Percentiles rank a stretch among this genome's conserved stretches.
phyloP scores from a whole-genome alignment of 2,888 invertebrate species.

The Drosophila kanekoi region DNA sequence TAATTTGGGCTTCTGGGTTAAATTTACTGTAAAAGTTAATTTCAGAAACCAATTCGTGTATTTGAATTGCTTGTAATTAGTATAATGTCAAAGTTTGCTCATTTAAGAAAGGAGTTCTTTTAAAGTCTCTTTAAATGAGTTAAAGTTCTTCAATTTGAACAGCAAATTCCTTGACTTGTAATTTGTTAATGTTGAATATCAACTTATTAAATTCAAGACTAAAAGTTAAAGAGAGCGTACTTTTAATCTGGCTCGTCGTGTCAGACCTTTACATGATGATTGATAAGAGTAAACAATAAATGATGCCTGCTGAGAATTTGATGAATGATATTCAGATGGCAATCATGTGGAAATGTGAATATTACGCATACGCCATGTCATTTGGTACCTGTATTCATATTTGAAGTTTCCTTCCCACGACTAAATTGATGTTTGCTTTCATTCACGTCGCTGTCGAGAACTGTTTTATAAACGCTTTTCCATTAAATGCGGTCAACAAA shows the following conservation, averaged over 20 bases:
- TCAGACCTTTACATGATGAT: background rate
- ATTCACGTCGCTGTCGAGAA: constrained; percentile 40
- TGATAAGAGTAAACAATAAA: background rate
- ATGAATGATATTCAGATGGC: constrained; percentile 12
- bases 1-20: too few species aligned
- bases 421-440: constrained; percentile 52
- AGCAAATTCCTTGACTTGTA: too few species aligned
- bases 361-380: constrained; percentile 12
- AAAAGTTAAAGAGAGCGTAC: too few species aligned
- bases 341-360: constrained; percentile 17
- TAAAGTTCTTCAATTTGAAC: too few species aligned
- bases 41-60: too few species aligned
- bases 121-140: too few species aligned
- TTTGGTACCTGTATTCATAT: constrained; percentile 75
- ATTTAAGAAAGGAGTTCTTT: too few species aligned
- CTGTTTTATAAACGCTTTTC: constrained; percentile 26
- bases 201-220: too few species aligned
- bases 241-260: background rate
- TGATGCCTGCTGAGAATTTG: constrained; percentile 3
- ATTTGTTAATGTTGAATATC: too few species aligned
- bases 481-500: constrained; percentile 48
- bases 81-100: too few species aligned
- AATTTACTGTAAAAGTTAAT: too few species aligned
- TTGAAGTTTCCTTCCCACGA: constrained; percentile 70
- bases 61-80: too few species aligned